Conservation (phyloP, 2,113 vertebrate genomes). For the Colinus virginianus region DNA sequence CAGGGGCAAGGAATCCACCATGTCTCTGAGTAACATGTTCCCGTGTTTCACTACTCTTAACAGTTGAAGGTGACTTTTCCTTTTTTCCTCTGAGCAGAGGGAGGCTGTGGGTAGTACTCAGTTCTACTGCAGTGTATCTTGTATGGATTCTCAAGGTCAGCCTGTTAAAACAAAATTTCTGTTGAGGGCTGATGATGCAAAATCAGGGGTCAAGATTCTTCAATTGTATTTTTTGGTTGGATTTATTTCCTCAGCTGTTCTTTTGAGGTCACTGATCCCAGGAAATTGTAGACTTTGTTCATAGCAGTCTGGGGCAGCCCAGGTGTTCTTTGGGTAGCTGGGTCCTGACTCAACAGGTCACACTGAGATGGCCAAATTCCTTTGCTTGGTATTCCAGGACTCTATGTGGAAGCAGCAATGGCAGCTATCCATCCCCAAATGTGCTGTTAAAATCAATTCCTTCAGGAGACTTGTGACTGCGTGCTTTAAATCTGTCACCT, state of each 20-base stretch:
- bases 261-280: neutral
- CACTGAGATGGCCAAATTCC: neutral
- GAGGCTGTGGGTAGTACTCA: neutral
- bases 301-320: neutral
- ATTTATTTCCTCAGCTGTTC: neutral
- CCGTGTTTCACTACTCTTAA: too few relatives aligned
- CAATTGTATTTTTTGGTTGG: neutral
- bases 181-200: neutral
- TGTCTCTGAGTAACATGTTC: too few relatives aligned
- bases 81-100: neutral
- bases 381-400: neutral
- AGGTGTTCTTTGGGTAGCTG: fast-evolving
- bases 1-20: too few relatives aligned
- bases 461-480: neutral
- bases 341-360: neutral
- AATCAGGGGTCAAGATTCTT: neutral
- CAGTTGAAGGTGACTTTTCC: neutral
- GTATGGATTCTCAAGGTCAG: neutral
- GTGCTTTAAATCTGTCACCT: slow-evolving; percentile 6
- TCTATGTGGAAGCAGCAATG: neutral
- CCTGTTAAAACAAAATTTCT: neutral
- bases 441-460: neutral
- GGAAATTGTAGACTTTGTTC: neutral
- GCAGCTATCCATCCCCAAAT: neutral
- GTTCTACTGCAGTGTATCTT: neutral